These are phyloP conservation scores for Brevimyrus niger DNA, from an alignment of 2,113 vertebrate genomes.

Conservation along the genomic window DNA sequence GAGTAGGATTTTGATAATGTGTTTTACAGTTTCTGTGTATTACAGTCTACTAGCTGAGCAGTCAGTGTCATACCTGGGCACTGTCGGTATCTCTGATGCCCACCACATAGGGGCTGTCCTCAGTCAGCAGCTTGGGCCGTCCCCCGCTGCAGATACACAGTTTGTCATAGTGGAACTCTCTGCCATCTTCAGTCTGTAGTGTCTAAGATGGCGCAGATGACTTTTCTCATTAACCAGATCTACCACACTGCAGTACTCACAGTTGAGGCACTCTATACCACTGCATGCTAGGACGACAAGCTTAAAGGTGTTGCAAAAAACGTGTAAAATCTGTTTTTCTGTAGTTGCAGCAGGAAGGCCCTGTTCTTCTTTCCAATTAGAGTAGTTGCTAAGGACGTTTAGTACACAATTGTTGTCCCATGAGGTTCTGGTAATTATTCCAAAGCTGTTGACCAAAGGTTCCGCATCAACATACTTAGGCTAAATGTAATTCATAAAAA, in stretches of 20 bases:
- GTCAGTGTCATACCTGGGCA: conserved; percentile 66
- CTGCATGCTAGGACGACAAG: not conserved
- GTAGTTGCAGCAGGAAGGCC: not conserved
- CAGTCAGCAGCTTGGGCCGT: conserved; percentile 74
- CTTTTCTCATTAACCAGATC: not conserved
- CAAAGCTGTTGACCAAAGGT: not conserved
- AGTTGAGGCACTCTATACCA: not conserved
- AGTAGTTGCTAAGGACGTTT: not conserved
- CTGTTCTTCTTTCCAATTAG: not conserved
- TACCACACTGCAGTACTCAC: not conserved
- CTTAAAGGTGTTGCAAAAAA: not conserved
- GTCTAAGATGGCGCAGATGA: conserved; percentile 53
- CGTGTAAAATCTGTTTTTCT: not conserved
- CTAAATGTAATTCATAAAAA: not conserved
- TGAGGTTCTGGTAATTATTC: not conserved
- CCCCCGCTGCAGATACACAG: conserved; percentile 87
- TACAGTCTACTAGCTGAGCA: not conserved
- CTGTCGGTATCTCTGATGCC: conserved; percentile 97
- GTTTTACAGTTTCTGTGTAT: not conserved
- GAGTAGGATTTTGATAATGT: not conserved
- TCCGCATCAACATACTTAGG: not conserved
- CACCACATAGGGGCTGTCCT: conserved; percentile 72
- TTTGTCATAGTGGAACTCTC: conserved; percentile 66
- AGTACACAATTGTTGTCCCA: not conserved
- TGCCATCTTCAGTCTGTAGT: conserved; percentile 71